These are phyloP conservation scores for Macheiramphus alcinus DNA, from an alignment of 2,113 vertebrate genomes.

Conservation along the genomic window DNA sequence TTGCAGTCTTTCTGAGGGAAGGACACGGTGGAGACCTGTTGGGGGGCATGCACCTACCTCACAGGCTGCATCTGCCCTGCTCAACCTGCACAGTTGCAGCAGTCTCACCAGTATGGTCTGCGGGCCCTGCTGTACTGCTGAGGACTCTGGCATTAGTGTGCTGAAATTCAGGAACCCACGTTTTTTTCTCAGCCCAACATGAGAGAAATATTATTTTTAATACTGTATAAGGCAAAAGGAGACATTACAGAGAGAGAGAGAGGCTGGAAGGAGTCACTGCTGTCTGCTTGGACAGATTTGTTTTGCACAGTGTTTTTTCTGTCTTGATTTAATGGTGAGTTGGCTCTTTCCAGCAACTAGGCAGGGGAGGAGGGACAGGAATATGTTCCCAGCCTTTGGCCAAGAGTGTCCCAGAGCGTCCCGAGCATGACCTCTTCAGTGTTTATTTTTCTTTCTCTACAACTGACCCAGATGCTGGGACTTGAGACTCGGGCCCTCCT, in stretches of 20 bases:
- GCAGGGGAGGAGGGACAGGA: neutral
- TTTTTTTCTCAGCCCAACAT: neutral
- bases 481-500: neutral
- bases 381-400: slow-evolving; percentile 28
- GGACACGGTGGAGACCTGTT: neutral
- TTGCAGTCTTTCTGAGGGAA: neutral
- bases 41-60: neutral
- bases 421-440: neutral
- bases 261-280: neutral
- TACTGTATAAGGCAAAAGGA: slow-evolving; percentile 11
- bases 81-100: neutral
- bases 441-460: slow-evolving; percentile 23
- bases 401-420: neutral
- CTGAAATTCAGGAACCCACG: neutral
- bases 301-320: slow-evolving; percentile 16
- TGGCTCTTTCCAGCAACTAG: slow-evolving; percentile 13
- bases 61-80: neutral
- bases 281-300: neutral
- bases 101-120: neutral
- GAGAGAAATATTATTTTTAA: neutral
- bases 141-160: neutral
- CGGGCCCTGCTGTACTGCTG: neutral
- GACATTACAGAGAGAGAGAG: neutral
- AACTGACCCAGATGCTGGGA: neutral
- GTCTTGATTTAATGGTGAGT: neutral